Base-by-base conservation (phyloP, 2,888 invertebrate genomes). In the Troilus luridus region DNA sequence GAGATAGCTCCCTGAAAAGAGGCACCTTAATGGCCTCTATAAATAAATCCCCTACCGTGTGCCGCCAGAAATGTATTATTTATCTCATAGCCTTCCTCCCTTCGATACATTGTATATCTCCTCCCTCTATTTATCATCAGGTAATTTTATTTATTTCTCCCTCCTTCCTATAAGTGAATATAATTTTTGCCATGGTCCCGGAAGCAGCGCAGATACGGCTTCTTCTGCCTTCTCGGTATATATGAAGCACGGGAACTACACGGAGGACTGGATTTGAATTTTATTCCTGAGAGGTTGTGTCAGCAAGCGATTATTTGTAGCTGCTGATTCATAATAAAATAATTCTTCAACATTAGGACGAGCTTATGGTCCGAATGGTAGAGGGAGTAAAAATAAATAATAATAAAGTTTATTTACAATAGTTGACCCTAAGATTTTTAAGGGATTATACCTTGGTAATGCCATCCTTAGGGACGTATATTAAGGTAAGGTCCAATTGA, bases 11-110 rank as follows among this genome's bases (percentile, higher is more conserved):
- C n/a, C 60, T 60, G 14, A 58, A 88, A 88, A 62, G 88, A 60
- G 88, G 14, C 59, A 24, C 27, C 64, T 64, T 89, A 89, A 89
- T 89, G 64, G 89, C 62, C 27, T n/a, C 89, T 54, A 89, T 89
- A 89, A 89, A 89, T 89, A 89, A 89, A 89, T 89, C 89, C 62
- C 72, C 72, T 77, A 77, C 85, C 85, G n/a, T 85, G 56, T 85
- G 85, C 56, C 85, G 10, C 21, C 85, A 85, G 85, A 77, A 77
- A 77, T 77, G 72, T 77, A 77, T 77, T 77, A 77, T 77, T 77
- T 77, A 77, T 77, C 72, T 77, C 72, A 77, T 77, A 77, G 72
- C 72, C 72, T 77, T 77, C 72, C 72, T 77, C 27, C 72, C 72
- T 77, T 77, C 72, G 72, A 77, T 77, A 77, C 72, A 77, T 77